Base-by-base conservation (phyloP, 2,113 vertebrate species). In the Psettodes erumei region DNA sequence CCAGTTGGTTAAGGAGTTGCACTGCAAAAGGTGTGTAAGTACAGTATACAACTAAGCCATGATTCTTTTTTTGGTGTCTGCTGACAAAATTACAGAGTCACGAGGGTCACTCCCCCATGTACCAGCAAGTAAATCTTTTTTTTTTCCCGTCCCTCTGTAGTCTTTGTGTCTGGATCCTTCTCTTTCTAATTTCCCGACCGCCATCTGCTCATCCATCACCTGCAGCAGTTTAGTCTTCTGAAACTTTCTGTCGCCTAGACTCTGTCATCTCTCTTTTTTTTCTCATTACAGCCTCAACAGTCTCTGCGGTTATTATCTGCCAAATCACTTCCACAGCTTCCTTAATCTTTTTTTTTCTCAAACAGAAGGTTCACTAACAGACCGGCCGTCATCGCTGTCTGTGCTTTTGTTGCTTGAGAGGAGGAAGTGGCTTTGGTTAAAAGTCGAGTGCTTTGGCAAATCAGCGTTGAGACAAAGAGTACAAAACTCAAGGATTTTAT, bases 351-450 rank as follows among this genome's bases (percentile, higher is more conserved):
- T 79, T 43, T 67, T 47, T 55, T 43, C 11, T n/a, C n/a, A 38
- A 83, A 78, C 84, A 91, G 65, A 86, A 69, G 68, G 65, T 81
- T 87, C 67, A 85, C 81, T 86, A 83, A 79, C 50, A 77, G 66
- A 59, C 65, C 71, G 55, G 58, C 76, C 77, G 79, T 68, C 59
- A 69, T 76, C 62, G 15, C 71, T 45, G 18, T 47, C 12, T 63
- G 47, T 58, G 60, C 59, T 64, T 84, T 67, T 81, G 66, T 77
- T 59, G 38, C 58, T 74, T 62, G 18, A 78, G 75, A 74, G 33
- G 25, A 75, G 56, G 35, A 70, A 58, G 43, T 15, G 0, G 54
- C 32, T 79, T 74, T 61, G 75, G 51, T 79, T 79, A 71, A 58
- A 77, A 77, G 75, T 72, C 69, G 67, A 88, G 84, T 55, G 77